These are phyloP conservation scores for Ceratitis capitata DNA, from an alignment of 1,140 invertebrate genomes.

Conservation along the genomic window DNA sequence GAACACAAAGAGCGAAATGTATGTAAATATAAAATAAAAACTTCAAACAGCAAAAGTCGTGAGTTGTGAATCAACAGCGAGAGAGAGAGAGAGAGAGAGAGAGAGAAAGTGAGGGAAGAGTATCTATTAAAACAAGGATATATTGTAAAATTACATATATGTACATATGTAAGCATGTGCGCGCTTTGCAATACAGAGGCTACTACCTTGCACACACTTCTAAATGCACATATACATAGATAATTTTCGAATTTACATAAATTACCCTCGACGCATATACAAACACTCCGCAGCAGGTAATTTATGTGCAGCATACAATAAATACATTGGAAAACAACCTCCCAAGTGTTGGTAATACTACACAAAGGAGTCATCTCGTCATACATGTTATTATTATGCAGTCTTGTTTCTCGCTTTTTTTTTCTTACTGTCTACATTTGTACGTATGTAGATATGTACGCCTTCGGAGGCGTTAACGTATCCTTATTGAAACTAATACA, in stretches of 20 bases:
- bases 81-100: too few relatives aligned
- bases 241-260: conserved; percentile 29
- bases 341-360: background rate
- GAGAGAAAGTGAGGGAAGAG: too few relatives aligned
- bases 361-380: background rate
- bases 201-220: background rate
- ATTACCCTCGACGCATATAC: conserved; percentile 23
- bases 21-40: conserved; percentile 20
- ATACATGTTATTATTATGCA: too few relatives aligned
- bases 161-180: background rate
- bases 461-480: background rate
- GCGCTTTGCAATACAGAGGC: background rate
- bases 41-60: background rate
- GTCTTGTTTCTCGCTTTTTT: background rate
- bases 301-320: background rate
- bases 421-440: too few relatives aligned
- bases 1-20: background rate
- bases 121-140: conserved; percentile 9
- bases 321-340: background rate
- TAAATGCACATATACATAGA: background rate
- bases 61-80: background rate
- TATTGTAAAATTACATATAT: background rate
- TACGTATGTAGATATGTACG: too few relatives aligned
- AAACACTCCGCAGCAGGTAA: conserved; percentile 21
- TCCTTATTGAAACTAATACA: background rate